Evolutionary conservation across 2,113 vertebrate species (phyloP).

Genomic region (Trematocara variabile): DNA sequence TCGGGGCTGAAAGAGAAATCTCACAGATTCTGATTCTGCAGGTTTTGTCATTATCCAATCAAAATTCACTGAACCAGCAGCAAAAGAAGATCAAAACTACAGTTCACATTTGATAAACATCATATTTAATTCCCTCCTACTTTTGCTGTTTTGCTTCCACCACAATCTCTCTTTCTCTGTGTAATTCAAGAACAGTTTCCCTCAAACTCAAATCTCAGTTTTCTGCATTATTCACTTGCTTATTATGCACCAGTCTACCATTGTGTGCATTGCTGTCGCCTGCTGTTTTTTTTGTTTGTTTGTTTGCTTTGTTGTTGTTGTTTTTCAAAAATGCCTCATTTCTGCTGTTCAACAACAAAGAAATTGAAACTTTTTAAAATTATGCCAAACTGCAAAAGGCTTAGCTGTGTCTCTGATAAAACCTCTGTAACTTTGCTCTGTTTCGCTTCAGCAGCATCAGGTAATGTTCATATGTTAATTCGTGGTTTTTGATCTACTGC

Average conservation of each 20-base stretch:
- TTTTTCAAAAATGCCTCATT: not conserved
- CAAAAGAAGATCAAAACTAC: not conserved
- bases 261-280: no score
- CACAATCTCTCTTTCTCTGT: not conserved
- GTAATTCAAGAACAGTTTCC: not conserved
- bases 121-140: not conserved
- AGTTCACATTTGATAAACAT: not conserved
- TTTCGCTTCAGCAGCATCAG: not conserved
- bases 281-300: fast-evolving
- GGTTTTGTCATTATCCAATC: not conserved
- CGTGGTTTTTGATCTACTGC: not conserved
- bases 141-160: not conserved
- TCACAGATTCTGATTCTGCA: not conserved
- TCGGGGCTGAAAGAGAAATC: fast-evolving
- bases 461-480: not conserved
- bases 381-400: not conserved
- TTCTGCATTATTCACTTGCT: not conserved
- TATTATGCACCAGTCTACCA: no score
- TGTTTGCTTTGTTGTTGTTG: not conserved
- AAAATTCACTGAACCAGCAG: not conserved
- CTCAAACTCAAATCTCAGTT: fast-evolving
- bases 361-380: not conserved
- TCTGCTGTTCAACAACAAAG: not conserved
- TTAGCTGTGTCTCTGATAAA: not conserved
- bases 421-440: not conserved